These are phyloP conservation scores for Eonycteris spelaea DNA, from an alignment of 2,113 vertebrate genomes.

Conservation along the genomic window DNA sequence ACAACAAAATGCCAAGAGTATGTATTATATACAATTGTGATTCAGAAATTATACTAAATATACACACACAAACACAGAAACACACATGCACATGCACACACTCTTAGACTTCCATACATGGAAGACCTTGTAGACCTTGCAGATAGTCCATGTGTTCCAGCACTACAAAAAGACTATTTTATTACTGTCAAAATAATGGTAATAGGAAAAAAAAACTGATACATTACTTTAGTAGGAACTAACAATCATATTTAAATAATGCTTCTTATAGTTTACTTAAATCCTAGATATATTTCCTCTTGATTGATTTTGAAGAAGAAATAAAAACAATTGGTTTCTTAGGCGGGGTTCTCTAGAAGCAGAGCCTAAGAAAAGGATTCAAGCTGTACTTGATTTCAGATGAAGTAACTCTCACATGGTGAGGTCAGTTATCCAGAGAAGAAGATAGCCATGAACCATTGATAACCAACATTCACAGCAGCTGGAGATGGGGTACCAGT, in stretches of 20 bases:
- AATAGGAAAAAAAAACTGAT: neutral
- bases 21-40: neutral
- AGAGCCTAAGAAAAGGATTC: neutral
- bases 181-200: neutral
- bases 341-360: neutral
- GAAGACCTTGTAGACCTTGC: no score
- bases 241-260: constrained; percentile 4
- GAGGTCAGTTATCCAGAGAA: neutral
- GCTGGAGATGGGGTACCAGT: neutral
- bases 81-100: neutral
- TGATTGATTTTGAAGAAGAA: neutral
- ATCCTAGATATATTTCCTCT: neutral
- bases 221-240: neutral
- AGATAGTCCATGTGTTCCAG: neutral
- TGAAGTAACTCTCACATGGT: neutral
- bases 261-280: neutral
- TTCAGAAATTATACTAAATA: neutral
- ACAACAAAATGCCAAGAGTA: neutral
- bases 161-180: neutral
- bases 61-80: neutral
- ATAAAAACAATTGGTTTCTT: neutral
- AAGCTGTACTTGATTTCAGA: neutral
- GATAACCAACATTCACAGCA: neutral
- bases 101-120: neutral
- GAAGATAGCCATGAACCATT: neutral